Evolutionary conservation across 2,797 vertebrate species (phyloP).

Genomic region (Staurois parvus): DNA sequence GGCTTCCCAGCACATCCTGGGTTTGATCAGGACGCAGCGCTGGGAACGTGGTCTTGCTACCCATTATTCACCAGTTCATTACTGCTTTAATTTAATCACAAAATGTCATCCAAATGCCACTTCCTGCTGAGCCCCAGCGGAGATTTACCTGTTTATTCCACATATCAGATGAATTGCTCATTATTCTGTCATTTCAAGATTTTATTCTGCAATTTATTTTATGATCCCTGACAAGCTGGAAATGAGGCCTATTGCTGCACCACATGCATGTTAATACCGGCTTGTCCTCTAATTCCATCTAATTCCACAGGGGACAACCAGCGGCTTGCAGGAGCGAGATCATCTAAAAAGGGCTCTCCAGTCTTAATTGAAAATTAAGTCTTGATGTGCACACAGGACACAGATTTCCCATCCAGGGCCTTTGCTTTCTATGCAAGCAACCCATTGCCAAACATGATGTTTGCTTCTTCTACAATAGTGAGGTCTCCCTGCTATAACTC

Average conservation of each 20-base stretch:
- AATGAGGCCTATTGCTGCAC: conserved; percentile 64
- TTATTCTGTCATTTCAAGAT: conserved; percentile 73
- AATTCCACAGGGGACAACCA: not conserved
- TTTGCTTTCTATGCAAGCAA: too few species aligned
- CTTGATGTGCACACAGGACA: not conserved
- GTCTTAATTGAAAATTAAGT: not conserved
- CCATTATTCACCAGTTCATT: conserved; percentile 73
- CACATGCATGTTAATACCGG: conserved; percentile 64
- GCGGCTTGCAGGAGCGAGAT: not conserved
- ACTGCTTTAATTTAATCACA: conserved; percentile 77
- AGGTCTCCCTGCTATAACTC: too few species aligned
- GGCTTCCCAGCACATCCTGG: conserved; percentile 11
- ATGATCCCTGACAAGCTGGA: conserved; percentile 68
- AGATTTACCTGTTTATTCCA: conserved; percentile 80
- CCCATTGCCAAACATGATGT: too few species aligned
- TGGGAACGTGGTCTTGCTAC: conserved; percentile 59
- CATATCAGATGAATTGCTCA: conserved; percentile 77
- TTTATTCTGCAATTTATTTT: conserved; percentile 76
- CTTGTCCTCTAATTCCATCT: conserved; percentile 30
- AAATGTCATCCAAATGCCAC: conserved; percentile 74
- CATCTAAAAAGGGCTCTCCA: not conserved
- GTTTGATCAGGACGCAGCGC: conserved; percentile 61
- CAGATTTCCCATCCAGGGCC: too few species aligned
- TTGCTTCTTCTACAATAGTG: too few species aligned
- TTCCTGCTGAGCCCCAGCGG: conserved; percentile 72